These are phyloP conservation scores for Psilopsiagon aymara DNA, from an alignment of 2,113 vertebrate genomes.

Conservation along the genomic window DNA sequence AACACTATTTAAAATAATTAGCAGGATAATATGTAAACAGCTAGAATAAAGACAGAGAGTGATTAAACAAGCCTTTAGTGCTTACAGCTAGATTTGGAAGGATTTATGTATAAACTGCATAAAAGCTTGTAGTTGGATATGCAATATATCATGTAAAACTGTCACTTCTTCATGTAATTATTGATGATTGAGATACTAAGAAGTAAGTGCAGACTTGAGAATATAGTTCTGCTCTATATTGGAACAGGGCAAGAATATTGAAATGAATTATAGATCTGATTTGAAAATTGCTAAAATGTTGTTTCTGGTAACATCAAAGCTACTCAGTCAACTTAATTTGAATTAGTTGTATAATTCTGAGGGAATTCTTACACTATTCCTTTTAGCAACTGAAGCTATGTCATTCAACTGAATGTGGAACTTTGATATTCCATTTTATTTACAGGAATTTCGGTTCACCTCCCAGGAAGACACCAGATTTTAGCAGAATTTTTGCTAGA, in stretches of 20 bases:
- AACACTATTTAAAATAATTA: constrained; percentile 7
- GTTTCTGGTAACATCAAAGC: background rate
- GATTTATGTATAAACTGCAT: constrained; percentile 23
- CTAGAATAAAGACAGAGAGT: constrained; percentile 11
- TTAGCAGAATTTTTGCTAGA: background rate
- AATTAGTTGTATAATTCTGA: background rate
- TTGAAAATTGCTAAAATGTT: background rate
- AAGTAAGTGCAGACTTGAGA: background rate
- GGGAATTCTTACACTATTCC: background rate
- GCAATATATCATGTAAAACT: constrained; percentile 19
- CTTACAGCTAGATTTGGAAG: constrained; percentile 4
- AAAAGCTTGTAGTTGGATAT: constrained; percentile 19
- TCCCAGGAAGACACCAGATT: background rate
- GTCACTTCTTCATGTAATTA: constrained; percentile 22
- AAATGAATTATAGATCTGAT: background rate
- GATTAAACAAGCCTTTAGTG: constrained; percentile 17
- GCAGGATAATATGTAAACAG: background rate
- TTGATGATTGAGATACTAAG: background rate
- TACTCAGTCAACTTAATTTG: background rate
- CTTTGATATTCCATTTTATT: background rate
- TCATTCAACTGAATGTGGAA: background rate
- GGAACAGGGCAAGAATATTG: background rate
- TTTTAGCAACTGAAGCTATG: background rate
- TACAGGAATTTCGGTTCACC: background rate
- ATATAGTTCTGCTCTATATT: background rate